Evolutionary conservation across 2,113 vertebrate genomes (phyloP), one percentile per base, ranked within the genome.

Genomic region (Tympanuchus pallidicinctus): DNA sequence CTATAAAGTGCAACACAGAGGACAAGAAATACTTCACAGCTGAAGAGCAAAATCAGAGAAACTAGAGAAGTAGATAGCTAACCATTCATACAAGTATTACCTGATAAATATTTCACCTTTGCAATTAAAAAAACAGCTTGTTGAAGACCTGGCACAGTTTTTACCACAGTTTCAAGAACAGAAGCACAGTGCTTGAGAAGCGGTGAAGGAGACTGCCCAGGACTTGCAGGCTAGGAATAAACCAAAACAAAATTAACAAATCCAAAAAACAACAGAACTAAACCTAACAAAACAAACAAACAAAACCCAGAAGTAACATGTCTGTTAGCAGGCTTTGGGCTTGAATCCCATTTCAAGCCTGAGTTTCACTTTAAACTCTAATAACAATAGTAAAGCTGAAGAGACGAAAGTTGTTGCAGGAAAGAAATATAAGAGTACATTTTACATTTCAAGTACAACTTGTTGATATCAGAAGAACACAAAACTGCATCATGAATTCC

Each of bases 41-140:
- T n/a, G 19, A 59, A 59, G 10, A 59, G 18, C 30, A 28, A 59
- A 59, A 59, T 12, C 48, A 50, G 63, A 67, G 6, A 63, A 90
- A 69, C 5, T 38, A 48, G n/a, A 86, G 25, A 78, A 11, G 6
- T 4, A 1, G 15, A 36, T 43, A 92, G 57, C 30, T 57, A 93
- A 13, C 13, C 16, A 56, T 67, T 88, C 52, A 77, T 15, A 1
- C 3, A 87, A 73, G 80, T 63, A 38, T 95, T 97, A 99, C 99
- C 99, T 97, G 98, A 98, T 91, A 98, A 98, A 92, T 99, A 99
- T 88, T 98, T 98, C 94, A 99, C 98, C 98, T 98, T 99, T 88
- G 99, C 98, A 81, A 98, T 96, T 66, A 99, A 94, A 88, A 98
- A 99, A 59, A 98, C 88, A 24, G 98, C 99, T 95, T 99, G 98